Percentiles rank a stretch among this genome's conserved stretches.
Evolutionary conservation across 2,888 invertebrate genomes (phyloP).

Genomic region (Cyaniris semiargus): DNA sequence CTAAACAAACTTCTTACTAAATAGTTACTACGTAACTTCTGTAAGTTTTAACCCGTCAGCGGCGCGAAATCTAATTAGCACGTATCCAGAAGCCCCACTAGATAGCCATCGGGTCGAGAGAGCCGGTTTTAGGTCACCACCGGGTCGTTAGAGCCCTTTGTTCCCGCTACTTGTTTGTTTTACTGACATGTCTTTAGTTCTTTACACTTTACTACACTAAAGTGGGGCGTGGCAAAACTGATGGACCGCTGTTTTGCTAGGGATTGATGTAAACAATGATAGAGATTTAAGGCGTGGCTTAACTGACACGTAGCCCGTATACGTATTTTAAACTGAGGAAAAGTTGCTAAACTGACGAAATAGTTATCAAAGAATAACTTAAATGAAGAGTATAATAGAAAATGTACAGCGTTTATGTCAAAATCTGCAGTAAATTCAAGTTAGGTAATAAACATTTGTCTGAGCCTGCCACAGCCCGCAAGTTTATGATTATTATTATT

Average conservation of each 20-base stretch:
- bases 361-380: too few relatives aligned
- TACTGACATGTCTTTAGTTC: not conserved
- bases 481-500: too few relatives aligned
- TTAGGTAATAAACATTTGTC: too few relatives aligned
- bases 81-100: constrained; percentile 25
- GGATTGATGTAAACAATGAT: too few relatives aligned
- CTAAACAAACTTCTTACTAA: not conserved
- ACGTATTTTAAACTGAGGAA: too few relatives aligned
- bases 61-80: constrained; percentile 27
- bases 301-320: too few relatives aligned
- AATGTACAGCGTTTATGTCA: too few relatives aligned
- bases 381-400: too few relatives aligned
- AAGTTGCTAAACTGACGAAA: too few relatives aligned
- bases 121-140: constrained; percentile 15
- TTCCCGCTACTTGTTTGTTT: not conserved
- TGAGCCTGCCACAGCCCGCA: too few relatives aligned
- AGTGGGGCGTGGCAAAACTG: not conserved
- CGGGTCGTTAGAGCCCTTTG: constrained; percentile 11
- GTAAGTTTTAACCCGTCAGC: constrained; percentile 10
- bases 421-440: too few relatives aligned
- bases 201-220: not conserved
- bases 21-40: not conserved
- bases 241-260: not conserved
- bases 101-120: constrained; percentile 24
- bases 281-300: too few relatives aligned